phyloP scores from a whole-genome alignment of 53 echinoderm and acorn worm genomes.

The Crossaster papposus region DNA sequence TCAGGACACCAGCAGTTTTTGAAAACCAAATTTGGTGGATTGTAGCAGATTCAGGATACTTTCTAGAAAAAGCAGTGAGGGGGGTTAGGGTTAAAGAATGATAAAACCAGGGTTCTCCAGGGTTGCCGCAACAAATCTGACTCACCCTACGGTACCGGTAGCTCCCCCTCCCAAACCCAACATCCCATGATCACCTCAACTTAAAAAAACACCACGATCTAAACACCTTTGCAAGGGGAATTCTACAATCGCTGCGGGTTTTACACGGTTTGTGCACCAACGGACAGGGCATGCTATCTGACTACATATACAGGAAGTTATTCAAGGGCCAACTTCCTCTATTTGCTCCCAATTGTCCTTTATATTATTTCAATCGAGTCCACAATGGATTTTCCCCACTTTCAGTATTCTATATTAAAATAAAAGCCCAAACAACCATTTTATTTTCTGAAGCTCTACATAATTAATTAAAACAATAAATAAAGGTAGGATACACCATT shows the following conservation, averaged over 20 bases:
- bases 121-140: no score
- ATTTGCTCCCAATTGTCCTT: conserved; percentile 4
- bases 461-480: neutral
- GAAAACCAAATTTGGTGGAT: no score
- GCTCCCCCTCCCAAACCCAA: no score
- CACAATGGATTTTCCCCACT: neutral
- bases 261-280: neutral
- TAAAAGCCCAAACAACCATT: neutral
- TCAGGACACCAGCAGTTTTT: no score
- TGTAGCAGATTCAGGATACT: no score
- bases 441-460: neutral
- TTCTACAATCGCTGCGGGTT: neutral
- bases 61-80: no score
- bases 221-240: neutral
- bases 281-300: neutral
- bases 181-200: no score
- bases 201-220: no score
- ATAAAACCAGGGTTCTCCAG: no score
- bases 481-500: no score
- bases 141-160: no score
- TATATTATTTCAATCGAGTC: neutral
- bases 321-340: neutral
- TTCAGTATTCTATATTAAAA: neutral
- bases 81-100: no score
- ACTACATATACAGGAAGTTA: conserved; percentile 8